These are phyloP conservation scores for Hyles euphorbiae DNA, from an alignment of 1,140 invertebrate genomes.

Conservation along the genomic window DNA sequence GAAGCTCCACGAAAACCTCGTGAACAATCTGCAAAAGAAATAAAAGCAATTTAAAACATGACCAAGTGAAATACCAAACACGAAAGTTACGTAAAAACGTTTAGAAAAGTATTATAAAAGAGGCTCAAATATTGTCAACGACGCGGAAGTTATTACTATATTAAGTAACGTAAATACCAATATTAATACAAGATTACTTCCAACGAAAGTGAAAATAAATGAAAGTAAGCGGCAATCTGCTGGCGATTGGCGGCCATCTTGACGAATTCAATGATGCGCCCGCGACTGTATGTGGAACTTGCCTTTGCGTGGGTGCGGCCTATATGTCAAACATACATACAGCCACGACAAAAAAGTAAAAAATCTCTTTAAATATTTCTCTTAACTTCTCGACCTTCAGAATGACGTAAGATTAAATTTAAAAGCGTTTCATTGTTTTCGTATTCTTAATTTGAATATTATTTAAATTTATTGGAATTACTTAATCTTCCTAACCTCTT, in stretches of 20 bases:
- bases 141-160: slow-evolving; percentile 33
- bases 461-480: too few species aligned
- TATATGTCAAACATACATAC: slow-evolving; percentile 1
- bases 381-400: too few species aligned
- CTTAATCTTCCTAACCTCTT: too few species aligned
- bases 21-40: slow-evolving; percentile 18
- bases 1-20: slow-evolving; percentile 13
- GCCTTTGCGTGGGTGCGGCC: slow-evolving; percentile 16
- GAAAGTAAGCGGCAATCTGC: slow-evolving; percentile 64
- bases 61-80: too few species aligned
- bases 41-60: slow-evolving; percentile 6
- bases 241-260: slow-evolving; percentile 42
- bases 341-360: slow-evolving; percentile 1
- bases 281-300: slow-evolving; percentile 14
- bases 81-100: too few species aligned
- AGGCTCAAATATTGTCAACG: slow-evolving; percentile 21
- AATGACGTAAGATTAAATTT: too few species aligned
- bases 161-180: slow-evolving; percentile 36
- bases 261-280: slow-evolving; percentile 40
- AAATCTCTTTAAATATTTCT: not conserved
- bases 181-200: slow-evolving; percentile 38
- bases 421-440: too few species aligned
- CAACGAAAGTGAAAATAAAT: slow-evolving; percentile 66
- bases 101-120: too few species aligned
- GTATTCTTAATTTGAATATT: slow-evolving; percentile 1